Conservation (phyloP, 2,888 invertebrate genomes). For the Scaptomyza reducta region DNA sequence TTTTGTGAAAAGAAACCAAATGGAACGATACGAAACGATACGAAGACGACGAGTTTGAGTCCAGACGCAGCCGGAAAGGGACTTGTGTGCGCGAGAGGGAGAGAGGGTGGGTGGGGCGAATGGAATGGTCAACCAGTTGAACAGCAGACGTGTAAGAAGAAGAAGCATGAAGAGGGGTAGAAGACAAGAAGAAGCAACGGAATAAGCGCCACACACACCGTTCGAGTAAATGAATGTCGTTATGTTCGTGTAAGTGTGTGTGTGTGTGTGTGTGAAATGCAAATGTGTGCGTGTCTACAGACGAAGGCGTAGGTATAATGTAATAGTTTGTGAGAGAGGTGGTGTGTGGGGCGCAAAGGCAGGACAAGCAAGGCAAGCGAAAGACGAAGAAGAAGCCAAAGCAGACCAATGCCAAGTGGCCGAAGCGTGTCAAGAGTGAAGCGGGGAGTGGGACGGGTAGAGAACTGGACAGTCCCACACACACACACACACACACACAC, state of each 20-base stretch:
- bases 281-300: conserved; percentile 65
- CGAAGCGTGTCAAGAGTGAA: conserved; percentile 30
- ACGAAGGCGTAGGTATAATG: not conserved
- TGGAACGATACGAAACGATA: conserved; percentile 46
- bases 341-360: conserved; percentile 3
- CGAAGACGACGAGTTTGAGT: conserved; percentile 25
- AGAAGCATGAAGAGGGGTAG: conserved; percentile 7
- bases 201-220: conserved; percentile 68
- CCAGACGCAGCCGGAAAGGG: conserved; percentile 49
- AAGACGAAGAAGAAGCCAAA: conserved; percentile 29
- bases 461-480: conserved; percentile 34
- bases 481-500: conserved; percentile 13
- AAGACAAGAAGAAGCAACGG: conserved; percentile 14
- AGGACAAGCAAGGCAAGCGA: conserved; percentile 35
- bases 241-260: not conserved
- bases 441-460: not conserved
- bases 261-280: conserved; percentile 55
- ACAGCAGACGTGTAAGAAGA: conserved; percentile 36
- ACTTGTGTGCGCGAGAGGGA: not conserved
- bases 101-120: not conserved
- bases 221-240: conserved; percentile 24
- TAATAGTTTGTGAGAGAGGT: conserved; percentile 1
- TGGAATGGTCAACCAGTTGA: conserved; percentile 56
- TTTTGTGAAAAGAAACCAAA: conserved; percentile 72
- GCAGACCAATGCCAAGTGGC: conserved; percentile 61